Percentiles rank a stretch among this genome's conserved stretches.
phyloP scores from a whole-genome alignment of 2,888 invertebrate genomes.

The Lumbricus terrestris region DNA sequence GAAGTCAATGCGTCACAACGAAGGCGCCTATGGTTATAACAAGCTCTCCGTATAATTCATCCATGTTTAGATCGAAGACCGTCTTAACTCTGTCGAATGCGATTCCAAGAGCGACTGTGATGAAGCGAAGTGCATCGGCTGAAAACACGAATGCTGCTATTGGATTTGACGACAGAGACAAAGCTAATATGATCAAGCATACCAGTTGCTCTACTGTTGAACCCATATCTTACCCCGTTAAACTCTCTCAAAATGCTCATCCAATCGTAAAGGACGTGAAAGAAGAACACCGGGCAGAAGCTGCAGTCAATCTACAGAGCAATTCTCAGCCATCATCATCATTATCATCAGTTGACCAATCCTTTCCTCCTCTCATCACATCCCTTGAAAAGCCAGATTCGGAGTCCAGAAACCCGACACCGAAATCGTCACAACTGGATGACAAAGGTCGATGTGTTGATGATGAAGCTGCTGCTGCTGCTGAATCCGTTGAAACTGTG shows the following conservation, averaged over 20 bases:
- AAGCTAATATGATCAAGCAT: not conserved
- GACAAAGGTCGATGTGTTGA: not conserved
- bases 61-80: not conserved
- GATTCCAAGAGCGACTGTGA: not conserved
- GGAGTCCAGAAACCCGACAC: not conserved
- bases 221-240: not conserved
- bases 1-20: not conserved
- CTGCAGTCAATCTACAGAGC: not conserved
- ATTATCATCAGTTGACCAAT: not conserved
- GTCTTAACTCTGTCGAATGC: not conserved
- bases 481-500: not conserved
- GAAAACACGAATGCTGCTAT: not conserved
- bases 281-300: not conserved
- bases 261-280: no score
- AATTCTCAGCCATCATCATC: not conserved
- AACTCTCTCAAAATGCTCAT: not conserved
- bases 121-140: not conserved
- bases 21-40: not conserved
- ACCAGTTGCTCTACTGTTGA: not conserved
- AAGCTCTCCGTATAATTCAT: not conserved
- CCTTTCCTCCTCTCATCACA: not conserved
- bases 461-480: not conserved
- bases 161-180: not conserved
- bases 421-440: not conserved
- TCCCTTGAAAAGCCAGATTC: not conserved